These are phyloP conservation scores for Drosophila histrio DNA, from an alignment of 2,888 invertebrate species.

Conservation along the genomic window DNA sequence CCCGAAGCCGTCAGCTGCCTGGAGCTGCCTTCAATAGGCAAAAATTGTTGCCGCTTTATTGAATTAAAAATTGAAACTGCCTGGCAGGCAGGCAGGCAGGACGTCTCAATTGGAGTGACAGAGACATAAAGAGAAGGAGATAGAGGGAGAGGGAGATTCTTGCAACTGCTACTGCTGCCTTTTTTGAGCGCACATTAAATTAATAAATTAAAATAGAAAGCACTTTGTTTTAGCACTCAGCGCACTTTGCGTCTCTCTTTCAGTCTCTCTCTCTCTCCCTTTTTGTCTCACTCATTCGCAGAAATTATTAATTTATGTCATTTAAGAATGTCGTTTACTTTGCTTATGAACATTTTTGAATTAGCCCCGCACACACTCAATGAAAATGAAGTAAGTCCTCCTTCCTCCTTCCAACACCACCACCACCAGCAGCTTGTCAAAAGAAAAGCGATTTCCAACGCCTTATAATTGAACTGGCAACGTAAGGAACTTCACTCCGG, in stretches of 20 bases:
- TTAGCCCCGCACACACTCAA: constrained; percentile 50
- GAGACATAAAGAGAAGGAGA: not conserved
- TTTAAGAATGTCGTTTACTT: constrained; percentile 69
- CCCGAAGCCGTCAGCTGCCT: constrained; percentile 26
- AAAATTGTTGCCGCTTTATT: constrained; percentile 69
- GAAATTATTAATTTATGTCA: constrained; percentile 76
- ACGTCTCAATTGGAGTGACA: not conserved
- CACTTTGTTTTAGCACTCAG: constrained; percentile 74
- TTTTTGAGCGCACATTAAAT: constrained; percentile 67
- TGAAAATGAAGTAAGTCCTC: constrained; percentile 29
- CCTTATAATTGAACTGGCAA: constrained; percentile 39
- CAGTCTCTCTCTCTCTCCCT: not conserved
- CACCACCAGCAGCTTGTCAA: not conserved
- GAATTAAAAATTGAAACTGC: constrained; percentile 76
- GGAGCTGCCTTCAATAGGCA: constrained; percentile 54
- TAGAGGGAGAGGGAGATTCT: not conserved
- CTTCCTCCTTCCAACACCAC: not conserved
- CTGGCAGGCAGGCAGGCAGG: constrained; percentile 26
- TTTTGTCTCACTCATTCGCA: constrained; percentile 18
- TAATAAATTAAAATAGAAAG: constrained; percentile 80
- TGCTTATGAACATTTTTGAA: constrained; percentile 66
- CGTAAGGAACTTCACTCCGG: constrained; percentile 23
- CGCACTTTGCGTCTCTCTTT: not conserved
- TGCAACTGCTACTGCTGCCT: constrained; percentile 12
- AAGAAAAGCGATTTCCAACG: constrained; percentile 51